phyloP scores from a whole-genome alignment of 1,140 invertebrate species.

The Campoletis sonorensis region DNA sequence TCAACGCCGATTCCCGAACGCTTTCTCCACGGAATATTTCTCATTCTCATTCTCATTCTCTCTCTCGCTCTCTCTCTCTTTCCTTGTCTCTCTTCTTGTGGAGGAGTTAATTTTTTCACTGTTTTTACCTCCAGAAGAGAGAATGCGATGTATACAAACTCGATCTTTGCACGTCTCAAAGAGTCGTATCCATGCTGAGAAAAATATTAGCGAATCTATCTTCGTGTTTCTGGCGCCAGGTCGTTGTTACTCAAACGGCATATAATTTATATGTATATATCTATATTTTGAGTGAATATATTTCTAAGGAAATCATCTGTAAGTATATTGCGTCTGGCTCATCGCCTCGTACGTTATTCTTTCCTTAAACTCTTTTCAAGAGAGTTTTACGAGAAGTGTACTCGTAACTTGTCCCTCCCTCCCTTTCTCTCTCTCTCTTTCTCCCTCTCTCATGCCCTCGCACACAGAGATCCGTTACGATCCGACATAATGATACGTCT shows the following conservation, averaged over 20 bases:
- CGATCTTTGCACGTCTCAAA: slow-evolving; percentile 29
- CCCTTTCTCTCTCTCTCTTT: too few species aligned
- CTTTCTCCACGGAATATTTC: slow-evolving; percentile 33
- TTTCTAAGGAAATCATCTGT: not conserved
- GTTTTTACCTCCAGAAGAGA: not conserved
- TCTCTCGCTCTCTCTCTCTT: too few species aligned
- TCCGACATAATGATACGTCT: slow-evolving; percentile 37
- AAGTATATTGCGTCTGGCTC: too few species aligned
- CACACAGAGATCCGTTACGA: slow-evolving; percentile 26
- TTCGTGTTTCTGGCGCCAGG: slow-evolving; percentile 19
- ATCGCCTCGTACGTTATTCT: too few species aligned
- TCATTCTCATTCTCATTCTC: not conserved
- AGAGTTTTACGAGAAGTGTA: too few species aligned
- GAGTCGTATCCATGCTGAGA: not conserved
- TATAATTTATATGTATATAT: slow-evolving; percentile 1
- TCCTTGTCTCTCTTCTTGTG: slow-evolving; percentile 4
- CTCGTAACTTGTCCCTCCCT: too few species aligned
- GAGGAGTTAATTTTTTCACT: slow-evolving; percentile 28
- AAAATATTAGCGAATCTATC: slow-evolving; percentile 27
- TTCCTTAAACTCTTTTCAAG: too few species aligned
- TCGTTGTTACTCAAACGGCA: slow-evolving; percentile 35
- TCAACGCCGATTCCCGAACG: slow-evolving; percentile 37
- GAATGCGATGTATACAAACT: not conserved
- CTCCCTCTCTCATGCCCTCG: too few species aligned
- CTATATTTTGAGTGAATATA: not conserved